Evolutionary conservation across 2,113 vertebrate genomes (phyloP), one percentile per base, ranked within the genome.

Genomic region (Mesembrinibis cayennensis): DNA sequence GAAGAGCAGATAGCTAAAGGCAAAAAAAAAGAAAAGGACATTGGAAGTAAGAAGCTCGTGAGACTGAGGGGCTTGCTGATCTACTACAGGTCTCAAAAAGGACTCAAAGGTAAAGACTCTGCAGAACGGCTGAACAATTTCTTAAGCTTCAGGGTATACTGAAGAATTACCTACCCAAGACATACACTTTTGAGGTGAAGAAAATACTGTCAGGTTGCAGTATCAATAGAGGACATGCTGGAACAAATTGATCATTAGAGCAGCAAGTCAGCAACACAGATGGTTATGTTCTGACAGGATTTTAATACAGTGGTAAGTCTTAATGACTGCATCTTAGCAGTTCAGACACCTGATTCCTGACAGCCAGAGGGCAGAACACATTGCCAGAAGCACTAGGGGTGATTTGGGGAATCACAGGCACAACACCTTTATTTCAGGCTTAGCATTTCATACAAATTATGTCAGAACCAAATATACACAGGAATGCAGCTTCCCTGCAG

Each of bases 321-420:
- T 70, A 94, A 77, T 77, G 55, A 63, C 50, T 70, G 17, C 42
- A 79, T 82, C 13, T 79, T 87, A 61, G 55, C 72, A 82, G 65
- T 59, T 91, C 34, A 61, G 52, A 72, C 20, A 89, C 77, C 38
- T 32, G 34, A 84, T 74, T 70, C 69, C 56, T 80, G 56, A 85
- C 47, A 89, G 81, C 61, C 56, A 87, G 83, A 82, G 69, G 55
- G 34, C 47, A 97, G 72, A 84, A 92, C 91, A 87, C 93, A 72
- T 50, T 79, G 86, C 72, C 72, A 92, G 89, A 82, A 74, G 47
- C 74, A 92, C 71, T 42, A 83, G 45, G 91, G 78, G 45, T 61
- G 76, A 95, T 65, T 3, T 69, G 30, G 59, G 50, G 69, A 92
- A 89, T 63, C 77, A 92, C 56, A 89, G 61, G n/a, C 25, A 42